phyloP scores from a whole-genome alignment of 2,113 vertebrate genomes.

The Agelaius phoeniceus region DNA sequence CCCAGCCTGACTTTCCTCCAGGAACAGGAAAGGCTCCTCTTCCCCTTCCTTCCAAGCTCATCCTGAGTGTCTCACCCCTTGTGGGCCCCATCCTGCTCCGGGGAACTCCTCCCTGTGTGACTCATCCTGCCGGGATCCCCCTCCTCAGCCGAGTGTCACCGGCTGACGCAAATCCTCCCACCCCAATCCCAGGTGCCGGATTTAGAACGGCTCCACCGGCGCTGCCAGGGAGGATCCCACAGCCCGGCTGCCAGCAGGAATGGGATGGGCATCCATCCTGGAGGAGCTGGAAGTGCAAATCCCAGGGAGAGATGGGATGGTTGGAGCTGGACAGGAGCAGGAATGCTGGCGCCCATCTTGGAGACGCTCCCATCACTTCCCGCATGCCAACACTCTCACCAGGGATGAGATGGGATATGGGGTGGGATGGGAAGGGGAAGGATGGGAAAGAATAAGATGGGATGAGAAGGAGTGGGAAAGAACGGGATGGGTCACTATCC shows the following conservation, averaged over 20 bases:
- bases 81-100: rapidly evolving
- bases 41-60: background rate
- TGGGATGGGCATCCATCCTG: background rate
- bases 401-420: background rate
- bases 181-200: background rate
- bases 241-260: background rate
- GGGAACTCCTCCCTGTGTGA: background rate
- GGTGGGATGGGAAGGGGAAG: background rate
- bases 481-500: background rate
- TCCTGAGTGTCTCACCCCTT: background rate
- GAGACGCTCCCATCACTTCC: background rate
- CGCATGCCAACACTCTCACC: rapidly evolving
- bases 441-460: background rate
- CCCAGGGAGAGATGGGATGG: background rate
- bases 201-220: constrained; percentile 13
- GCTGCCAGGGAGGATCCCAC: background rate
- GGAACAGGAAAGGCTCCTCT: background rate
- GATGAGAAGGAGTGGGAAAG: background rate
- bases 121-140: constrained; percentile 44
- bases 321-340: rapidly evolving
- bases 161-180: constrained; percentile 63
- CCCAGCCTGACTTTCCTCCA: background rate
- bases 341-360: rapidly evolving
- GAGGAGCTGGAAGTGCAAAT: background rate
- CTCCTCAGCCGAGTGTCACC: constrained; percentile 5